Percentiles rank a stretch among this genome's conserved stretches.
Evolutionary conservation across 2,888 invertebrate species (phyloP).

Genomic region (Brenthis hecate): DNA sequence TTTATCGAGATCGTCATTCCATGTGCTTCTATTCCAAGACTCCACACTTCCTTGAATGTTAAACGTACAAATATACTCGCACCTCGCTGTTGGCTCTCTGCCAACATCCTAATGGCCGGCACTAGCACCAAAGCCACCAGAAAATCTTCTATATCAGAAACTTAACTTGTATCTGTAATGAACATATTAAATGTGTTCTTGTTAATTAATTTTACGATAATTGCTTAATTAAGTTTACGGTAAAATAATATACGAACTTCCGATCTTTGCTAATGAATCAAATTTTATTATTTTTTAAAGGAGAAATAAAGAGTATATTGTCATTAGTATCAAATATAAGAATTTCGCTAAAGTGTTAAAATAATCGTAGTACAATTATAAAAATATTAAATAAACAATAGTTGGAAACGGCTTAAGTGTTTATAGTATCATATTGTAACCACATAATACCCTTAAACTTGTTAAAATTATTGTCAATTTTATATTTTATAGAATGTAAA

Average conservation of each 20-base stretch:
- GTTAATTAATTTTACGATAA: slow-evolving; percentile 24
- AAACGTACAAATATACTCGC: slow-evolving; percentile 76
- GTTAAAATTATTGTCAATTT: too few species aligned
- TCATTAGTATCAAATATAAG: too few species aligned
- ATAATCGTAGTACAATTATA: too few species aligned
- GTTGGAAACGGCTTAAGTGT: too few species aligned
- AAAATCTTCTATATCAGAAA: slow-evolving; percentile 73
- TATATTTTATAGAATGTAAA: too few species aligned
- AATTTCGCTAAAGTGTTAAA: too few species aligned
- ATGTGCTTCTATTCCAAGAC: slow-evolving; percentile 74
- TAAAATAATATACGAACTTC: background rate
- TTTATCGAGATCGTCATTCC: slow-evolving; percentile 54
- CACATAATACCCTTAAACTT: too few species aligned
- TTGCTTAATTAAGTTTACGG: slow-evolving; percentile 2
- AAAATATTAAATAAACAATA: too few species aligned
- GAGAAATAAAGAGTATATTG: too few species aligned
- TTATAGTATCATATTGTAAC: too few species aligned
- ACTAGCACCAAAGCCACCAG: slow-evolving; percentile 70
- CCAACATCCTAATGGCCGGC: slow-evolving; percentile 77
- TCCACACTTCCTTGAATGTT: slow-evolving; percentile 79
- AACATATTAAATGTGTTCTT: slow-evolving; percentile 50
- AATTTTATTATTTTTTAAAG: too few species aligned
- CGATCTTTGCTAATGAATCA: too few species aligned
- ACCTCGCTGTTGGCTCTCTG: slow-evolving; percentile 67
- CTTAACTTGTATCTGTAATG: slow-evolving; percentile 63